Percentiles rank a stretch among this genome's conserved stretches.
Conservation (phyloP, 23 tunicate genomes). For the Styela plicata region DNA sequence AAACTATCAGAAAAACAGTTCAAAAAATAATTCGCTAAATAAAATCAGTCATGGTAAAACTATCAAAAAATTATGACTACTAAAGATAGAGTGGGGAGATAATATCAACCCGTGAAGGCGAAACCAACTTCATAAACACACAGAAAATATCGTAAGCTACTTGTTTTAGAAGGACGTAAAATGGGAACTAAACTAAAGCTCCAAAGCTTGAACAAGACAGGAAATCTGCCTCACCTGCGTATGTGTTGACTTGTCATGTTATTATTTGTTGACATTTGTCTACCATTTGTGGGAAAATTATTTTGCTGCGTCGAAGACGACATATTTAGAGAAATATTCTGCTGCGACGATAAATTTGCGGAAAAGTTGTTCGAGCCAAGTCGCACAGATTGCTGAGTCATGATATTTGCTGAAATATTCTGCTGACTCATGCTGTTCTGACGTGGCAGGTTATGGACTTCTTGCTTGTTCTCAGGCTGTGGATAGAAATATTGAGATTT, state of each 20-base stretch:
- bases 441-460: neutral
- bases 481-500: neutral
- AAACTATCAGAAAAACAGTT: too few relatives aligned
- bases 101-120: too few relatives aligned
- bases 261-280: slow-evolving; percentile 7
- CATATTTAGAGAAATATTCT: slow-evolving; percentile 28
- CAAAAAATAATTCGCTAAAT: too few relatives aligned
- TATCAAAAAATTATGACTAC: too few relatives aligned
- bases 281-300: slow-evolving; percentile 2
- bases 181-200: too few relatives aligned
- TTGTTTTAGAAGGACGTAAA: too few relatives aligned
- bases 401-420: slow-evolving; percentile 21
- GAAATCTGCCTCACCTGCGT: too few relatives aligned
- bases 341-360: slow-evolving; percentile 17
- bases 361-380: neutral
- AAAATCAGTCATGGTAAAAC: too few relatives aligned
- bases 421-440: slow-evolving; percentile 9
- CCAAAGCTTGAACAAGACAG: too few relatives aligned
- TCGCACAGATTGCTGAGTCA: slow-evolving; percentile 21
- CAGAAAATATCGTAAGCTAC: too few relatives aligned
- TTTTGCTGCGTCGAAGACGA: slow-evolving; percentile 1
- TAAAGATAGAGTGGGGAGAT: too few relatives aligned
- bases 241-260: slow-evolving; percentile 31
- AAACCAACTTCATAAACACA: too few relatives aligned
- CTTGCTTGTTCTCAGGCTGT: slow-evolving; percentile 25